Evolutionary conservation across 2,888 invertebrate species (phyloP), one percentile per base, ranked within the genome.

Genomic region (Netelia inedita): DNA sequence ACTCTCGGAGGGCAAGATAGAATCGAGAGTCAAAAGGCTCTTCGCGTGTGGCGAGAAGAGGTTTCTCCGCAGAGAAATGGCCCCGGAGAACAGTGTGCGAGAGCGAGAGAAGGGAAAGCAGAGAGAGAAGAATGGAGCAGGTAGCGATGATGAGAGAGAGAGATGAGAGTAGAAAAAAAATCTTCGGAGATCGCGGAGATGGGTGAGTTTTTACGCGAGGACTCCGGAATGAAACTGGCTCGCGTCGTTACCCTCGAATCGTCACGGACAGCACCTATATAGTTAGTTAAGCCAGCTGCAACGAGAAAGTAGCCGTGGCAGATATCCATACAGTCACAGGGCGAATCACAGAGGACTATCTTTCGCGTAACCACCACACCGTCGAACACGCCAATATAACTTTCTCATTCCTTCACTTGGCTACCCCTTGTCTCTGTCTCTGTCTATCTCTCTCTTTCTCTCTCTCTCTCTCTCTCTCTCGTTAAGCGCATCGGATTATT

Each of bases 401-500:
- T 85, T 78, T 11, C 19, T 57, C 57, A 75, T 78, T 85, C 79
- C 86, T 83, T 86, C 78, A 86, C 82, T 86, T 35, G 6, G 6
- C 35, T 6, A 5, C 6, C 35, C 35, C 6, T 35, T 35, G 35
- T 35, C 35, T 35, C 35, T 35, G 35, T 35, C 35, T 11, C n/a
- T 57, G 43, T 78, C 79, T 85, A 76, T 86, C 84, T 86, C 78
- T 86, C 82, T 86, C 86, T 11, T n/a, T 57, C 43, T 78, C 79
- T 85, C 79, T 86, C 84, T 11, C 19, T 57, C 35, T 78, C 79
- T 85, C 78, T 86, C 84, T 85, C 78, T 87, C 82, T 85, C 86
- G 85, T 89, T 90, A 89, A 92, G 90, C 87, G 89, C 89, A 88
- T 88, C 88, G 88, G 91, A 92, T 92, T 92, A 91, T 89, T 89